A percentile compares a stretch with the other conserved stretches of the same genome.
These are phyloP conservation scores for Sinentomon sp. DNA, from an alignment of 2,888 invertebrate species.

Conservation along the genomic window DNA sequence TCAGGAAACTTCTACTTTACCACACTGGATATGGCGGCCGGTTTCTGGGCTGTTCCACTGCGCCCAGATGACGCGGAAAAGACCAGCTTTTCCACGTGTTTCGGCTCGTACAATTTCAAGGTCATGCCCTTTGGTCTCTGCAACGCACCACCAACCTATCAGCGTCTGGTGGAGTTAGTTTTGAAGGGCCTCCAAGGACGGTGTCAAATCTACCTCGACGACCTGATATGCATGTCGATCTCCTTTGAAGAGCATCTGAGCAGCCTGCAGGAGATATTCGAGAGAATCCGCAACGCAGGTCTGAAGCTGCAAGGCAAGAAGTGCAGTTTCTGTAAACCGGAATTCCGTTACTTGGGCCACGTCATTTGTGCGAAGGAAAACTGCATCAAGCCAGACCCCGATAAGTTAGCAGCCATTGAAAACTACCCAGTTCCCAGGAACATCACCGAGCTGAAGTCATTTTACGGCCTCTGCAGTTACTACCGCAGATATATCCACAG, in stretches of 20 bases:
- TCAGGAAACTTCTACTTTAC: slow-evolving; percentile 17
- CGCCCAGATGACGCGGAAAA: slow-evolving; percentile 16
- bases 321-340: slow-evolving; percentile 14
- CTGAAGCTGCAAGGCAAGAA: slow-evolving; percentile 16
- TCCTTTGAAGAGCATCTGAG: slow-evolving; percentile 13
- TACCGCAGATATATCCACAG: slow-evolving; percentile 16
- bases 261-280: slow-evolving; percentile 11
- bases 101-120: slow-evolving; percentile 20
- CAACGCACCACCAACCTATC: slow-evolving; percentile 20
- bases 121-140: slow-evolving; percentile 20
- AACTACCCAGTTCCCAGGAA: slow-evolving; percentile 14
- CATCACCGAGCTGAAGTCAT: slow-evolving; percentile 13
- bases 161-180: slow-evolving; percentile 18
- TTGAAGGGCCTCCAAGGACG: slow-evolving; percentile 14
- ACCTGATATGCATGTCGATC: slow-evolving; percentile 15
- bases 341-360: slow-evolving; percentile 18
- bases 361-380: slow-evolving; percentile 16
- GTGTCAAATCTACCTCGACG: slow-evolving; percentile 16
- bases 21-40: slow-evolving; percentile 18
- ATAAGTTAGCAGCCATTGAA: slow-evolving; percentile 13
- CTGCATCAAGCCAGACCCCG: slow-evolving; percentile 13
- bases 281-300: slow-evolving; percentile 12
- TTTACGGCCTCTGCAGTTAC: slow-evolving; percentile 17
- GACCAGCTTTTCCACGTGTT: slow-evolving; percentile 20
- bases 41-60: slow-evolving; percentile 19